These are phyloP conservation scores for Spilarctia lutea DNA, from an alignment of 2,888 invertebrate species.

Conservation along the genomic window DNA sequence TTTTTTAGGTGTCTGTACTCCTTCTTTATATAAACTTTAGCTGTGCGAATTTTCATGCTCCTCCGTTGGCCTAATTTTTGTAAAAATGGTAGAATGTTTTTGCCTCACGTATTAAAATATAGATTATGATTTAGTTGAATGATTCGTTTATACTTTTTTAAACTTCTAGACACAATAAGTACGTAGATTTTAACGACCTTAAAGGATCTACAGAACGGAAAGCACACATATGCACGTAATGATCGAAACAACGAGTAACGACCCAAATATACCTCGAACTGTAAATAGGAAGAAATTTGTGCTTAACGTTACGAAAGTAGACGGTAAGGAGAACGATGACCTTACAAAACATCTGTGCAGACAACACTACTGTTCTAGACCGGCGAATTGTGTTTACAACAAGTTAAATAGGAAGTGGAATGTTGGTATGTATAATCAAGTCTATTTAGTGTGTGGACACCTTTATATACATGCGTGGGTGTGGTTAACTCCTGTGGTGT, in stretches of 20 bases:
- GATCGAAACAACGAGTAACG: slow-evolving; percentile 8
- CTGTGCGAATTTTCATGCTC: no score
- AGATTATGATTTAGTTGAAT: no score
- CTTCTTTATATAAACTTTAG: no score
- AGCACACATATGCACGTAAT: not conserved
- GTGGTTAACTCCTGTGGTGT: not conserved
- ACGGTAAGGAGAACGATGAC: slow-evolving; percentile 36
- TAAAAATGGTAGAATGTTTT: no score
- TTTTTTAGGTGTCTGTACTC: no score
- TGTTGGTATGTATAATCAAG: not conserved
- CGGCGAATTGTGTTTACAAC: slow-evolving; percentile 25
- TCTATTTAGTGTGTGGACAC: not conserved
- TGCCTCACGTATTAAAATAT: no score
- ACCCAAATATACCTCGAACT: not conserved
- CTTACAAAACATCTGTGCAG: slow-evolving; percentile 38
- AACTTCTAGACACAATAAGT: no score
- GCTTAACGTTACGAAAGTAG: slow-evolving; percentile 40
- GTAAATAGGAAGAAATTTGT: slow-evolving; percentile 8
- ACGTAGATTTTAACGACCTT: no score
- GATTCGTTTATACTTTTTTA: no score
- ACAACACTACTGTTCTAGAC: slow-evolving; percentile 31
- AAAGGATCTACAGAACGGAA: not conserved
- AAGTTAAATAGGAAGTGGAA: slow-evolving; percentile 13
- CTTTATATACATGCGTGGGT: not conserved
- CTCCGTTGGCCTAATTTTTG: no score